Percentiles rank a stretch among this genome's conserved stretches.
Evolutionary conservation across 2,888 invertebrate genomes (phyloP).

Genomic region (Diachrysia chrysitis): DNA sequence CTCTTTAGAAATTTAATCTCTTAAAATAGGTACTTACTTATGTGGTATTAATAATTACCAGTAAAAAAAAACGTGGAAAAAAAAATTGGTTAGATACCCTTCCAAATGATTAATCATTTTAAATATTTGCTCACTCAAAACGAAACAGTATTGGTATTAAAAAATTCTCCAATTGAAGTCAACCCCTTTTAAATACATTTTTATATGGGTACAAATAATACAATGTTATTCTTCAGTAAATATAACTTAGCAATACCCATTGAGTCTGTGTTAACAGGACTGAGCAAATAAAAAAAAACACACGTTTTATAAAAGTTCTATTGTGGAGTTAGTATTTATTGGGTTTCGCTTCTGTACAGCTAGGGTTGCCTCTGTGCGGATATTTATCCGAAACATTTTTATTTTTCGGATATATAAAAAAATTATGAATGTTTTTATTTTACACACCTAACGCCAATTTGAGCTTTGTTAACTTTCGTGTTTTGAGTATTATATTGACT

Average conservation of each 20-base stretch:
- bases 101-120: too few relatives aligned
- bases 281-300: constrained; percentile 55
- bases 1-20: too few relatives aligned
- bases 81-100: too few relatives aligned
- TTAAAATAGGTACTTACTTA: too few relatives aligned
- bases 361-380: constrained; percentile 33
- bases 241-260: constrained; percentile 41
- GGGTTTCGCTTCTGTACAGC: constrained; percentile 38
- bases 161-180: neutral
- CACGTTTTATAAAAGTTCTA: constrained; percentile 53
- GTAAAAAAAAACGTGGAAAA: too few relatives aligned
- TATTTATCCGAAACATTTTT: constrained; percentile 12
- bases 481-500: too few relatives aligned
- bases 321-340: constrained; percentile 62
- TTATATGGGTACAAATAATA: constrained; percentile 8
- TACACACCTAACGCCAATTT: too few relatives aligned
- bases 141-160: too few relatives aligned
- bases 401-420: neutral
- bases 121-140: too few relatives aligned
- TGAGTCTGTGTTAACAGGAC: constrained; percentile 41
- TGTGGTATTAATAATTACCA: too few relatives aligned
- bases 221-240: constrained; percentile 29
- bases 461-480: too few relatives aligned
- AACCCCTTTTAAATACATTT: neutral
- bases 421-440: neutral